Base-by-base conservation (phyloP, 2,888 invertebrate genomes). In the Drosophila heteroneura region DNA sequence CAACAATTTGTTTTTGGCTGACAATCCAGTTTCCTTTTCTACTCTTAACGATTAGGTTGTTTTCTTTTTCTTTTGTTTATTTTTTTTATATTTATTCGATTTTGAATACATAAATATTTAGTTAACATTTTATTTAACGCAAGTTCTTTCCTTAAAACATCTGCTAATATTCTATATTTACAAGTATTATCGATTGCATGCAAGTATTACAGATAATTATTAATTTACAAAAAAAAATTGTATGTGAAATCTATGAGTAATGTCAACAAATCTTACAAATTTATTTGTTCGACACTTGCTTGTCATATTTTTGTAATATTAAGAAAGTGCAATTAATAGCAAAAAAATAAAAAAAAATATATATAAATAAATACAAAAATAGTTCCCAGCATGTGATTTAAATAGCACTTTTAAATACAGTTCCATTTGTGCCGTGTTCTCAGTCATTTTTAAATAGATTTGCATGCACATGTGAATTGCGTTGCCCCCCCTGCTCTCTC, bases 401-500 rank as follows among this genome's bases (percentile, higher is more conserved):
- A 60, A 59, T 74, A 54, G 26, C 37, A 51, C 26, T 51, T 52
- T 63, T 57, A 16, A 56, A 41, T 35, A 56, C 14, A 69, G 41
- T 58, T 76, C 71, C 65, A 62, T 62, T 22, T n/a, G 53, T 56
- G 49, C 16, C 9, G 39, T 16, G 47, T 52, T 59, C 65, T 54
- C 19, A 35, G 30, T 30, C 9, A 33, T 35, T 63, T 63, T 7
- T 52, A 76, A 73, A 76, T 76, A 76, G 76, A 68, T 65, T 65
- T 47, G 44, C 37, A 19, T 58, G 62, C 62, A 65, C 52, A 59
- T 68, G 63, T 58, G 51, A 65, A 57, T 14, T 61, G 41, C 28
- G 32, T 41, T 74, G 79, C 53, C 70, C 22, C 44, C 28, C 28
- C 32, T n/a, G n/a, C 35, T 9, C 2, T 35, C 14, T 14, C 5